phyloP scores from a whole-genome alignment of 2,113 vertebrate species.

The Percopsis transmontana region DNA sequence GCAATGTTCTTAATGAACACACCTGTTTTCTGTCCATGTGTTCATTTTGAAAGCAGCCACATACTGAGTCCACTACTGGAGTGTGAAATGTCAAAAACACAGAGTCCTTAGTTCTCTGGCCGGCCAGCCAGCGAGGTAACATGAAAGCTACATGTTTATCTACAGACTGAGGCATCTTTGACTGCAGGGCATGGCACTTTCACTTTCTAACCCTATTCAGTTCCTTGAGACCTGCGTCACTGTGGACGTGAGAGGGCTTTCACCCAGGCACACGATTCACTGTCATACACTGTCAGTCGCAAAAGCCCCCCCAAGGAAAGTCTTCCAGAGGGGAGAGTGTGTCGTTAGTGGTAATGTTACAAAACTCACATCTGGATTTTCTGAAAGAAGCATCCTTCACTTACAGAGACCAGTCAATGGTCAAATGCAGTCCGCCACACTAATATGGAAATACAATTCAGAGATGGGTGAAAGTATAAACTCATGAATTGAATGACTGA shows the following conservation, averaged over 20 bases:
- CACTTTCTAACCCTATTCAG: slow-evolving; percentile 54
- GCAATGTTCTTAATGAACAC: slow-evolving; percentile 37
- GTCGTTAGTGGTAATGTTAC: slow-evolving; percentile 25
- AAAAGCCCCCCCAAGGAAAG: slow-evolving; percentile 32
- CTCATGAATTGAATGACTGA: slow-evolving; percentile 11
- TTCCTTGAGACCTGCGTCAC: slow-evolving; percentile 71
- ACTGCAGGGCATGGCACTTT: slow-evolving; percentile 62
- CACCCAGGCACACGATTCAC: slow-evolving; percentile 46
- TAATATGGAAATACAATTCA: slow-evolving; percentile 18
- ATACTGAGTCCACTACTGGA: slow-evolving; percentile 62
- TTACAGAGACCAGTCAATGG: slow-evolving; percentile 6
- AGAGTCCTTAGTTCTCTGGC: slow-evolving; percentile 76
- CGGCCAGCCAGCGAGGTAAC: slow-evolving; percentile 83
- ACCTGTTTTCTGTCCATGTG: slow-evolving; percentile 24
- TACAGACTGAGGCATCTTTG: slow-evolving; percentile 72
- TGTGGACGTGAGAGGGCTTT: slow-evolving; percentile 33
- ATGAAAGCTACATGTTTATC: slow-evolving; percentile 64
- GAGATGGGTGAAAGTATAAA: slow-evolving; percentile 17
- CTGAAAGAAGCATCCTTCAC: slow-evolving; percentile 1
- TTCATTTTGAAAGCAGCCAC: slow-evolving; percentile 63
- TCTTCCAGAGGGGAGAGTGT: slow-evolving; percentile 24
- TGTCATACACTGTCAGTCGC: slow-evolving; percentile 26
- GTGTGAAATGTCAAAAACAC: slow-evolving; percentile 63
- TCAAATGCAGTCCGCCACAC: slow-evolving; percentile 5
- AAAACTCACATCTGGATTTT: slow-evolving; percentile 7